Evolutionary conservation across 2,888 invertebrate species (phyloP), one percentile per base, ranked within the genome.

Genomic region (Lithophane semibrunnea): DNA sequence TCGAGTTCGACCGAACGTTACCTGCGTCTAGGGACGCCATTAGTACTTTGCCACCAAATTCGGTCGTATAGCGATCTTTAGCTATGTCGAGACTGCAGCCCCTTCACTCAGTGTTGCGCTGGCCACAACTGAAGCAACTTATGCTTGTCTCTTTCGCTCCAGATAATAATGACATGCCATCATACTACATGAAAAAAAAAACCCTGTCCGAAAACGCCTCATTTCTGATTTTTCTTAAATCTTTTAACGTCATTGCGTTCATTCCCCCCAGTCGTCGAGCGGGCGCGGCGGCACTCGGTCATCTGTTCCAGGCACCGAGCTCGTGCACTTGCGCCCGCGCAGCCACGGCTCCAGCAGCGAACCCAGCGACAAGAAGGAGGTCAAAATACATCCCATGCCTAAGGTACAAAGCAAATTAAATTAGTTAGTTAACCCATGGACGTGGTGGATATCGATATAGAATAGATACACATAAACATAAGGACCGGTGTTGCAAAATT

Each of bases 291-390:
- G 80, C 0, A 93, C 92, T 61, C 91, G 92, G 3, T 77, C 91
- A 83, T 96, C 91, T 16, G 97, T 91, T 76, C 95, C 90, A 18
- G 96, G 86, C 69, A 96, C 93, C 64, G 97, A 93, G 86, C 92
- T 89, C 88, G 96, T 93, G 88, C 97, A 92, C 95, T 93, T 85
- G 92, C 96, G 94, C 92, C 95, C 88, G 86, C 97, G 91, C 93
- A 97, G 94, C 95, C 94, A 86, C 90, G 97, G 93, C 90, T 97
- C 94, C 70, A 93, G 93, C 88, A 94, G 94, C 79, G 95, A 95
- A 80, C 90, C 89, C 4, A 92, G 93, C 80, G 94, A 93, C 52
- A 90, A 83, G 73, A 90, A 88, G 54, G 89, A 90, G 0, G 88
- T 16, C 21, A 90, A 87, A 56, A 13, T 74, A 10, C 37, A 3